Conservation (phyloP, 2,113 vertebrate species). For the Oreotrochilus melanogaster region DNA sequence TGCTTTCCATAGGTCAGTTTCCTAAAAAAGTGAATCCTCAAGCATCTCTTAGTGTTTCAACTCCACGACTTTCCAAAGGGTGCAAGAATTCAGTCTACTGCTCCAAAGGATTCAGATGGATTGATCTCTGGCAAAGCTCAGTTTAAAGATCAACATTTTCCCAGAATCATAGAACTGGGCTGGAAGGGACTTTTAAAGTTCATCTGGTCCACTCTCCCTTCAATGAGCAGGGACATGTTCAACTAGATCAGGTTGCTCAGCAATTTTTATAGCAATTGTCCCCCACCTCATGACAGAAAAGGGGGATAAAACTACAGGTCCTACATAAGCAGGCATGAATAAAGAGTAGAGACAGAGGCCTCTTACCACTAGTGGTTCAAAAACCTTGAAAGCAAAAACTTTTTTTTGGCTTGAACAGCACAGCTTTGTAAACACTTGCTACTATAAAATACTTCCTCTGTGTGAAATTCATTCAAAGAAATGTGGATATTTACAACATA, state of each 20-base stretch:
- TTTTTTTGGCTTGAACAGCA: not conserved
- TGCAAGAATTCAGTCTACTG: not conserved
- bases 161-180: not conserved
- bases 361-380: not conserved
- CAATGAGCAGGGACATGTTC: not conserved
- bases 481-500: not conserved
- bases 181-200: not conserved
- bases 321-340: not conserved
- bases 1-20: not conserved
- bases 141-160: not conserved
- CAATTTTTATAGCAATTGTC: not conserved
- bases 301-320: not conserved
- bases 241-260: not conserved
- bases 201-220: not conserved
- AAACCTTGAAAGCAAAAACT: not conserved
- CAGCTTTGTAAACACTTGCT: not conserved
- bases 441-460: not conserved
- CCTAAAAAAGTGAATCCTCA: not conserved
- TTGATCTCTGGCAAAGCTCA: not conserved
- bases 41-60: not conserved
- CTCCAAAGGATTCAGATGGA: not conserved
- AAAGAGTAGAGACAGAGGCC: not conserved
- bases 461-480: not conserved
- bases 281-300: not conserved
- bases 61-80: not conserved